Percentiles rank a stretch among this genome's conserved stretches.
phyloP scores from a whole-genome alignment of 2,113 vertebrate genomes.

The Stomatorhinus ivindoensis region DNA sequence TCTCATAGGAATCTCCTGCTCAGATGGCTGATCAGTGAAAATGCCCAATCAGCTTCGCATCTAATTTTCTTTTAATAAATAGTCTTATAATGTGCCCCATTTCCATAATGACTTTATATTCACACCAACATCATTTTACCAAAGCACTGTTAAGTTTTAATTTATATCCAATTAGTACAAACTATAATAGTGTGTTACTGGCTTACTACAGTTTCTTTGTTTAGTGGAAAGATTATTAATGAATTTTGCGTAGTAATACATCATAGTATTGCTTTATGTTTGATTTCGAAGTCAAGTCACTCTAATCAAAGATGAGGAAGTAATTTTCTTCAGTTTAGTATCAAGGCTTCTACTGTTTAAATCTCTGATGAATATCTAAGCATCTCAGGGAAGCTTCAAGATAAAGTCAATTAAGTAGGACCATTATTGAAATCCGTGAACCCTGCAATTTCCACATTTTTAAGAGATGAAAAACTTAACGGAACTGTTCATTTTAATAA shows the following conservation, averaged over 20 bases:
- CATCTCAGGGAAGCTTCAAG: background rate
- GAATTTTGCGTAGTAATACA: conserved; percentile 24
- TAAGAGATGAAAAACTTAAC: conserved; percentile 4
- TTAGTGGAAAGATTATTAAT: conserved; percentile 55
- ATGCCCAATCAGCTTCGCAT: conserved; percentile 13
- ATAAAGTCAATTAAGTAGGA: conserved; percentile 11
- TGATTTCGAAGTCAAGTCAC: conserved; percentile 58
- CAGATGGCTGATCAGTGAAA: conserved; percentile 14
- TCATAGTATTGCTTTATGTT: background rate
- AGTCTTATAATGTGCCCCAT: background rate
- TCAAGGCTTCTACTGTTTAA: conserved; percentile 9
- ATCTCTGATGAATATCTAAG: conserved; percentile 12
- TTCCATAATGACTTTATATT: conserved; percentile 18
- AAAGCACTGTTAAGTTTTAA: conserved; percentile 11
- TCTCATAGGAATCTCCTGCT: conserved; percentile 2
- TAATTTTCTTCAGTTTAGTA: conserved; percentile 40
- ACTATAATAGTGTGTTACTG: background rate
- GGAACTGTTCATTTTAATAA: conserved; percentile 13
- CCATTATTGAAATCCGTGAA: conserved; percentile 19
- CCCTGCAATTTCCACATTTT: conserved; percentile 12
- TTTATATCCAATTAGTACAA: conserved; percentile 14
- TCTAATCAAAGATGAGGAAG: conserved; percentile 61
- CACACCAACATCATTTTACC: conserved; percentile 10
- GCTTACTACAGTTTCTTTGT: background rate
- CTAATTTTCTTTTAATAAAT: conserved; percentile 19